Evolutionary conservation across 2,888 invertebrate species (phyloP).

Genomic region (Capitulum mitella): DNA sequence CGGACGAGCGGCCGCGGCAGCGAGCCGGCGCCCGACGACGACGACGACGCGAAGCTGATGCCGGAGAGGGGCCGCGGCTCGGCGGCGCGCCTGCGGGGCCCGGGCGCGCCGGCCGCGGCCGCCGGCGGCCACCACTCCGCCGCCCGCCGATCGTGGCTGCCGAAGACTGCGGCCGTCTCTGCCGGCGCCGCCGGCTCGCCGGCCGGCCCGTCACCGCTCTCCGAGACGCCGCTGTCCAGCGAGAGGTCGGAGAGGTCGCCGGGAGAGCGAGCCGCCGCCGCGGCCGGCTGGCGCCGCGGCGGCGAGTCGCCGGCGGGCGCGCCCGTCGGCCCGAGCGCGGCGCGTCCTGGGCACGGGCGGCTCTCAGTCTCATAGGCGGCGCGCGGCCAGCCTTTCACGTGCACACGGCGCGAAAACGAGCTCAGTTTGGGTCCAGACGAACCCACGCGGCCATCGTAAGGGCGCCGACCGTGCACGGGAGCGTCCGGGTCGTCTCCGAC

Average conservation of each 20-base stretch:
- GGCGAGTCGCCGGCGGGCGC: background rate
- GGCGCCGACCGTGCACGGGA: background rate
- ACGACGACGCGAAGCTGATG: background rate
- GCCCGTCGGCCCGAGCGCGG: too few species aligned
- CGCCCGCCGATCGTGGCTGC: background rate
- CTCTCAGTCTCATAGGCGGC: too few species aligned
- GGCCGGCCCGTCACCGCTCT: background rate
- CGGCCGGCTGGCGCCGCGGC: background rate
- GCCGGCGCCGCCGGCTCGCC: background rate
- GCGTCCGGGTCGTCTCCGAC: background rate
- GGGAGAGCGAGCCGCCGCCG: background rate
- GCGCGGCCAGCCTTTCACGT: too few species aligned
- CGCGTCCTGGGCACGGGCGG: too few species aligned
- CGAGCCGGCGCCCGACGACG: slow-evolving; percentile 1
- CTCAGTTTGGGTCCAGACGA: too few species aligned
- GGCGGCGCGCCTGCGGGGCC: background rate
- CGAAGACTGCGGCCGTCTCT: background rate
- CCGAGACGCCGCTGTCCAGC: background rate
- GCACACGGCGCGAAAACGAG: too few species aligned
- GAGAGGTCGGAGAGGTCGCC: background rate
- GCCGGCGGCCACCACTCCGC: too few species aligned
- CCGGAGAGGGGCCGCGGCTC: background rate
- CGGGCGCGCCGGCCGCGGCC: background rate
- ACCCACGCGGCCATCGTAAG: too few species aligned
- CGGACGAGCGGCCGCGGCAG: background rate